Conservation (phyloP, 2,888 invertebrate species). For the Rhagophthalmus giganteus region DNA sequence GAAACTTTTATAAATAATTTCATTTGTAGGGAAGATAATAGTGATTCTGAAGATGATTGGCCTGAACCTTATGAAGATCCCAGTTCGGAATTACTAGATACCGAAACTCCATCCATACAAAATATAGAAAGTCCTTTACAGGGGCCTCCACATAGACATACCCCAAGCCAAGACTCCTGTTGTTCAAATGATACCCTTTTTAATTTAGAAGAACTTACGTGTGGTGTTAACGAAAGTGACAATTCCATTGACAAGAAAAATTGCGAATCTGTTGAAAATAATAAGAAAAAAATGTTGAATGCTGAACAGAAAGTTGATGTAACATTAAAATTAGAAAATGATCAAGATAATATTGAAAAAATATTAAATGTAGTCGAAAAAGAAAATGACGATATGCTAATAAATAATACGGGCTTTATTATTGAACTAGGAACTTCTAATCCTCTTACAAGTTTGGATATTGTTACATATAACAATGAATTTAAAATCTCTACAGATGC, state of each 20-base stretch:
- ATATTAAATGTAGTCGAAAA: no score
- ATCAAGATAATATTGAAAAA: no score
- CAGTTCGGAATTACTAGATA: constrained; percentile 48
- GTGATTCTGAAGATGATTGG: constrained; percentile 49
- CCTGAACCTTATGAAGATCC: constrained; percentile 42
- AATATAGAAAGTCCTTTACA: constrained; percentile 57
- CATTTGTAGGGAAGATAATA: constrained; percentile 28
- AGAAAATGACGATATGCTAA: no score
- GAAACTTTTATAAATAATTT: constrained; percentile 1
- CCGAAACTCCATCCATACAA: constrained; percentile 53
- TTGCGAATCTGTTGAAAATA: neutral
- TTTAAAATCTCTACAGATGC: no score
- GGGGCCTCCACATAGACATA: constrained; percentile 47
- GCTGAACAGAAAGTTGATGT: no score
- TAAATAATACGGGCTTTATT: no score
- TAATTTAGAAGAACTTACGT: constrained; percentile 61
- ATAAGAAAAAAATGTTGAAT: no score
- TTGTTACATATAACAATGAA: no score
- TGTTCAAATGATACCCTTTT: constrained; percentile 68
- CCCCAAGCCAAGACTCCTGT: constrained; percentile 67
- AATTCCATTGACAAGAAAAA: constrained; percentile 23
- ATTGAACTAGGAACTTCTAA: no score
- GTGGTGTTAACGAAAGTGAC: constrained; percentile 38
- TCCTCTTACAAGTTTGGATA: no score
- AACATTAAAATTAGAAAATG: no score